Evolutionary conservation across 2,888 invertebrate species (phyloP), one percentile per base, ranked within the genome.

Genomic region (Lysandra coridon): DNA sequence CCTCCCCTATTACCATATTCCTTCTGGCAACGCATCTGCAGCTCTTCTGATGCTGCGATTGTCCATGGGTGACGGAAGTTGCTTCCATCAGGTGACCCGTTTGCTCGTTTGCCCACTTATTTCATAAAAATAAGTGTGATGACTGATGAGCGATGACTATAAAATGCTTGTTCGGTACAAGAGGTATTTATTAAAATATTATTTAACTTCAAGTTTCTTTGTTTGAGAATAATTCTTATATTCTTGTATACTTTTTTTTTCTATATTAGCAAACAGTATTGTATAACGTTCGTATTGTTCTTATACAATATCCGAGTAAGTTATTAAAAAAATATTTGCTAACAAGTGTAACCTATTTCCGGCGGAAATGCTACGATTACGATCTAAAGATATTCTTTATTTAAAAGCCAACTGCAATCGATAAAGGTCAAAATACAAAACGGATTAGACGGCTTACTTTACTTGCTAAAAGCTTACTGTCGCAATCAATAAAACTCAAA

Each of bases 301-400:
- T 69, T 64, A 12, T 64, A 64, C 30, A 64, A 64, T 64, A 69
- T 37, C 69, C 69, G 23, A 37, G 69, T 33, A 37, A 69, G 69
- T 69, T 69, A 69, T 69, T 69, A 69, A 69, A 69, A 69, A 69
- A 69, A 64, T 69, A 69, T 69, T 69, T 37, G 33, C 33, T 69
- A 69, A 69, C 69, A 69, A 69, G 17, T 69, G 69, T 23, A 69
- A 69, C 69, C 69, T 33, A 69, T 33, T 37, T 69, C 69, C 33
- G 33, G 33, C 69, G 69, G 69, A 69, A 69, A 4, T 5, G 6
- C 33, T 30, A 17, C 33, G 33, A 69, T 33, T 37, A 69, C 69
- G 33, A 33, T 33, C 69, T 30, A 33, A 23, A 64, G 33, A 17
- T 69, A 69, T 69, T 33, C 14, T 69, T 69, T 14, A 12, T 30